Evolutionary conservation across 2,888 invertebrate species (phyloP).

Genomic region (Eupithecia vulgata): DNA sequence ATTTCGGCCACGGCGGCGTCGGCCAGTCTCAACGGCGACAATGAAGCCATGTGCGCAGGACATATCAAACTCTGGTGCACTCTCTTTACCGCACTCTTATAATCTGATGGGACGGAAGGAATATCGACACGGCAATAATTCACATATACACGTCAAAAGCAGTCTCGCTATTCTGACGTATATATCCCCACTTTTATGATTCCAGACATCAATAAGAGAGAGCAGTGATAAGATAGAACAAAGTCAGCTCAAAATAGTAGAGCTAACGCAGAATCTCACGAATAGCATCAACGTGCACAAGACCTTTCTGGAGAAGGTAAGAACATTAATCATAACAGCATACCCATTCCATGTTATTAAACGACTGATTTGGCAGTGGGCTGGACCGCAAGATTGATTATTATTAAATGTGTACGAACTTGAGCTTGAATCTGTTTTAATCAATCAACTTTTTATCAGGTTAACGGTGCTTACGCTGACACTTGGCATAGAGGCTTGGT

Average conservation of each 20-base stretch:
- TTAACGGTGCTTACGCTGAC: conserved; percentile 86
- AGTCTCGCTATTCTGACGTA: not conserved
- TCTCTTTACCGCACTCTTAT: not conserved
- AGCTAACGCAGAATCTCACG: conserved; percentile 73
- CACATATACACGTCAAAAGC: not conserved
- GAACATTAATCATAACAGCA: conserved; percentile 40
- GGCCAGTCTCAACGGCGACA: too few species aligned
- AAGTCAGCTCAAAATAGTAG: conserved; percentile 69
- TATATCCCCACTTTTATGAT: conserved; percentile 37
- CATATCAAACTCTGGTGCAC: not conserved
- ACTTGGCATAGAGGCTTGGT: conserved; percentile 82
- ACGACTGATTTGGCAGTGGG: conserved; percentile 45
- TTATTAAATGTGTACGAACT: conserved; percentile 29
- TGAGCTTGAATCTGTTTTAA: conserved; percentile 33
- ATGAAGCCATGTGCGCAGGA: not conserved
- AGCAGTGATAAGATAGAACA: conserved; percentile 72
- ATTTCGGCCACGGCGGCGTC: not conserved
- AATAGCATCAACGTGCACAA: conserved; percentile 68
- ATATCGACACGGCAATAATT: not conserved
- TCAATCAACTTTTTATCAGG: conserved; percentile 62
- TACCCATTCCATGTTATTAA: conserved; percentile 38
- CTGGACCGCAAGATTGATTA: conserved; percentile 42
- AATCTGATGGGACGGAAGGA: not conserved
- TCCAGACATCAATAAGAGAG: conserved; percentile 76
- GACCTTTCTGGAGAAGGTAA: conserved; percentile 76